Base-by-base conservation (phyloP, 2,797 vertebrate species). In the Aulostomus chinensis region DNA sequence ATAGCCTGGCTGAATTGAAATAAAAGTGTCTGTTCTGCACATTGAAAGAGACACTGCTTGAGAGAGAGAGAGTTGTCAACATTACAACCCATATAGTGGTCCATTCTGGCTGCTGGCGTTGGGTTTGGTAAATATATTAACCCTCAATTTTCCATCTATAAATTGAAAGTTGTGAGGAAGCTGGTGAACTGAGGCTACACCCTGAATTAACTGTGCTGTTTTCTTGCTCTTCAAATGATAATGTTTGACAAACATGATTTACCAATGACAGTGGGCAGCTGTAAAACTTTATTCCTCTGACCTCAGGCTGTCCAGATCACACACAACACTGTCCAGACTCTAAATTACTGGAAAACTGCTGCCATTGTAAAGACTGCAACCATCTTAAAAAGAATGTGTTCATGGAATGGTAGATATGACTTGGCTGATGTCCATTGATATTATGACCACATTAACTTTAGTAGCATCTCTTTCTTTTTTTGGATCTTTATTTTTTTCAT, bases 1-100 rank as follows among this genome's bases (percentile, higher is more conserved):
- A 11, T 38, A 60, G 63, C 68, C 62, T 29, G 39, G 58, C 35
- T 41, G 50, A 76, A 48, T 28, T 58, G 50, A 66, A 72, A 61
- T 68, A 39, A 68, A 58, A 80, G 63, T 56, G 56, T 36, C 17
- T 34, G 26, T 68, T 32, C 30, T 34, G 33, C 32, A 48, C 10
- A 13, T 73, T 28, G 42, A 71, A 24, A 18, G 49, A 51, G 32
- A 12, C 24, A 63, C 42, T 37, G 41, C 30, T 48, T 42, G 43
- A 9, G 38, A 47, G 37, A 26, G 16, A n/a, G n/a, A n/a, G n/a
- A n/a, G 14, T 32, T 66, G 45, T 70, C 58, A 52, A 62, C 51
- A 40, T 37, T 28, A 6, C 26, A 18, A 28, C 11, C 41, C 11
- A 40, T 17, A n/a, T 18, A 40, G 54, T 55, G 4, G 63, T 73